Conservation (phyloP, 2,888 invertebrate genomes). For the Latrodectus hesperus region DNA sequence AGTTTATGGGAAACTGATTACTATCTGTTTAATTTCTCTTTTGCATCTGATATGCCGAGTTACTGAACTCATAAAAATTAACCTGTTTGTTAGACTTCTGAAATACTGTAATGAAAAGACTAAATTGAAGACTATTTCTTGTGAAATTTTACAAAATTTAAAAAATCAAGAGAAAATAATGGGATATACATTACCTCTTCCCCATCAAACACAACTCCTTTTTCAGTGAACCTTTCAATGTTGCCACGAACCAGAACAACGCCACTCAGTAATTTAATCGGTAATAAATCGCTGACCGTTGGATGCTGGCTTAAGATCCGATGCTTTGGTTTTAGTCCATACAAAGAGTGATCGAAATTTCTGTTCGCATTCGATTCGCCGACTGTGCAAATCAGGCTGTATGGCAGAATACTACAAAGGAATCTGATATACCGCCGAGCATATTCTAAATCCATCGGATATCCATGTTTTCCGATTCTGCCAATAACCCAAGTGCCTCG, state of each 20-base stretch:
- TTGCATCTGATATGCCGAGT: no score
- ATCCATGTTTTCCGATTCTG: constrained; percentile 75
- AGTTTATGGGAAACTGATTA: no score
- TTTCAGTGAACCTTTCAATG: constrained; percentile 71
- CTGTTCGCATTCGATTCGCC: constrained; percentile 71
- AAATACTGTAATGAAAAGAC: no score
- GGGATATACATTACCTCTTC: constrained; percentile 40
- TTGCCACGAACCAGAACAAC: constrained; percentile 73
- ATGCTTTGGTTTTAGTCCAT: constrained; percentile 75
- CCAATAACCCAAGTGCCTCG: constrained; percentile 77
- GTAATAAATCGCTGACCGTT: constrained; percentile 76
- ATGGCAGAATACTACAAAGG: constrained; percentile 64
- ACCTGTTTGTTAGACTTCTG: no score
- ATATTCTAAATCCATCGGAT: constrained; percentile 73
- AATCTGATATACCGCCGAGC: constrained; percentile 60
- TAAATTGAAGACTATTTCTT: no score
- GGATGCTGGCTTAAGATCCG: constrained; percentile 72
- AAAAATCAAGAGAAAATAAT: no score
- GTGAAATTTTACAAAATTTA: no score
- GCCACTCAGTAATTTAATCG: constrained; percentile 75
- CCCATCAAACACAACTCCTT: constrained; percentile 63
- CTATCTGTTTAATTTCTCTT: no score
- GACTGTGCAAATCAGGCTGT: constrained; percentile 54
- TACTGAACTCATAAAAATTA: no score
- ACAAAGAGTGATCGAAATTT: constrained; percentile 74